Evolutionary conservation across 1,140 invertebrate species (phyloP), one percentile per base, ranked within the genome.

Genomic region (Pectinophora gossypiella): DNA sequence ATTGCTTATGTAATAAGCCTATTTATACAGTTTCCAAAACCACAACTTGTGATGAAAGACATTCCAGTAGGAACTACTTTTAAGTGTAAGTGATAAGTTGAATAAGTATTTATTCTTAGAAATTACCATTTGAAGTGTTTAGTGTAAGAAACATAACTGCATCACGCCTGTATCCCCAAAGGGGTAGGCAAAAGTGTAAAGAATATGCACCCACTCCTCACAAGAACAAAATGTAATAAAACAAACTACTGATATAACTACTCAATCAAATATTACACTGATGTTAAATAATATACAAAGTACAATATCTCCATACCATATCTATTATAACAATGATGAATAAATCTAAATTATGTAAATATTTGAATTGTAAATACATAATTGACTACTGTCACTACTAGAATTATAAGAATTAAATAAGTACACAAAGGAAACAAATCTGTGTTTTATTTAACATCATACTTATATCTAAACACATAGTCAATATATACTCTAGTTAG

Each of bases 311-410:
- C 27, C 9, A 3, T 3, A 32, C 27, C 27, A 32, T 32, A 7
- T n/a, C n/a, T n/a, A 32, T 32, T 32, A 32, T 32, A 32, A 32
- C n/a, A 32, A 32, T 32, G 9, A 32, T 9, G 9, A 32, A n/a
- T n/a, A 32, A 12, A 32, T 32, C 27, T 40, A 27, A 12, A 27
- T 27, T 10, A 36, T 55, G 52, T 58, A 55, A 55, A 62, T 58
- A 58, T 51, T n/a, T 44, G 48, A 20, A 47, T 53, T 59, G 57
- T 59, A 59, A 59, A 59, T 59, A 59, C 52, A 40, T 55, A 40
- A 16, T 19, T 10, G 27, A 32, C 16, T 51, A 40, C 36, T 52
- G 45, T 55, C 38, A 54, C 42, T 43, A 21, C 6, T 59, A 50
- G 51, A 23, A 6, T 48, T 20, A 23, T 51, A 51, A 62, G 49